Evolutionary conservation across 2,797 vertebrate species (phyloP).

Genomic region (Sebastiscus tertius): DNA sequence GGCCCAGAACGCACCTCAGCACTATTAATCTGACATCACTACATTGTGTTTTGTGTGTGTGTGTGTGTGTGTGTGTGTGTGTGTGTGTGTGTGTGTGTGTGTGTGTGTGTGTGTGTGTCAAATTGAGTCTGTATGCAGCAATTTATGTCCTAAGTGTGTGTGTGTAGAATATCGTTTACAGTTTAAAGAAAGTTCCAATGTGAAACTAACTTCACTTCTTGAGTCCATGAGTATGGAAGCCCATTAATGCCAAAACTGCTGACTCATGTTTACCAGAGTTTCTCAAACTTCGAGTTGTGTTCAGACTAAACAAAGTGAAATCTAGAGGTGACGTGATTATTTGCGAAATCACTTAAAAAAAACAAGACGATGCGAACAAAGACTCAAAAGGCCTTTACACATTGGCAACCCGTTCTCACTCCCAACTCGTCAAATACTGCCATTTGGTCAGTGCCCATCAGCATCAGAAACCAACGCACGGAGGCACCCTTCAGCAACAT

Average conservation of each 20-base stretch:
- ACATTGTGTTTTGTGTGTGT: not conserved
- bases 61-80: not conserved
- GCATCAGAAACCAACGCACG: too few relatives aligned
- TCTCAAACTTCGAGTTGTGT: too few relatives aligned
- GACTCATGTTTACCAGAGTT: not conserved
- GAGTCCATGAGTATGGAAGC: not conserved
- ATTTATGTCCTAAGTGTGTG: not conserved
- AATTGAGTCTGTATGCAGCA: not conserved
- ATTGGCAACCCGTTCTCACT: too few relatives aligned
- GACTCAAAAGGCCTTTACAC: too few relatives aligned
- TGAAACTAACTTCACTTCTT: slow-evolving; percentile 1
- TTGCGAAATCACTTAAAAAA: too few relatives aligned
- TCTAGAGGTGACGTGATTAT: not conserved
- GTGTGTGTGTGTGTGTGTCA: not conserved
- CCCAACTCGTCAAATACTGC: too few relatives aligned
- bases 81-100: not conserved
- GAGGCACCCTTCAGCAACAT: too few relatives aligned
- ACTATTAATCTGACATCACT: slow-evolving; percentile 50
- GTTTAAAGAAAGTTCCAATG: slow-evolving; percentile 21
- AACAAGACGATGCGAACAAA: too few relatives aligned
- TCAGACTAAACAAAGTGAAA: not conserved
- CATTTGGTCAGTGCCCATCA: too few relatives aligned
- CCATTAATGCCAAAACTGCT: not conserved
- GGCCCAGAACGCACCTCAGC: slow-evolving; percentile 38
- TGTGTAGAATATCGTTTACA: not conserved